These are phyloP conservation scores for Notoglanidium macrostoma DNA, from an alignment of 2,797 vertebrate genomes.

Conservation along the genomic window DNA sequence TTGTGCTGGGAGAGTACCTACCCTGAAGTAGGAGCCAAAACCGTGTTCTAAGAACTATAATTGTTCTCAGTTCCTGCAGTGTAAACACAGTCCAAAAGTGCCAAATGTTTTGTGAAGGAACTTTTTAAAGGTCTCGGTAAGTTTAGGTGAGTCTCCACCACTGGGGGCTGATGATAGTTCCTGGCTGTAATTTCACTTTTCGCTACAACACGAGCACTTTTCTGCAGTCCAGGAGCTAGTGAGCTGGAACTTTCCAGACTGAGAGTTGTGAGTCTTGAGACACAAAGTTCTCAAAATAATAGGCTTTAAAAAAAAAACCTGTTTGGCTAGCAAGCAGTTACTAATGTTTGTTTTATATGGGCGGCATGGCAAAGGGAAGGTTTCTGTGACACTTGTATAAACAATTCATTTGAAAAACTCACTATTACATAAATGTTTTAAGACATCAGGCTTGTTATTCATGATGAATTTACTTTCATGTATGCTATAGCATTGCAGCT, in stretches of 20 bases:
- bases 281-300: not conserved
- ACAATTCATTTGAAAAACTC: not conserved
- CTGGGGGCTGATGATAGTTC: not conserved
- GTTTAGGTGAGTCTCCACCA: not conserved
- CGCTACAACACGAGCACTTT: not conserved
- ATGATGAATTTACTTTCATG: constrained; percentile 17
- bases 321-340: not conserved
- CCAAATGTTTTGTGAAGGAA: not conserved
- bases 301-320: not conserved
- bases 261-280: not conserved
- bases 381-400: not conserved
- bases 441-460: constrained; percentile 11
- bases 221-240: too few relatives aligned
- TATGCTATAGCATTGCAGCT: not conserved
- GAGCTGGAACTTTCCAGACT: not conserved
- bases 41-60: too few relatives aligned
- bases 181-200: not conserved
- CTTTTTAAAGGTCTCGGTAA: not conserved
- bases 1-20: too few relatives aligned
- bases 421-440: constrained; percentile 40
- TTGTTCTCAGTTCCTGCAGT: too few relatives aligned
- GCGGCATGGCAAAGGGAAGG: not conserved
- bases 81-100: too few relatives aligned
- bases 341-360: not conserved
- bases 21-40: too few relatives aligned